phyloP scores from a whole-genome alignment of 2,113 vertebrate genomes.

The Rhinoptilus africanus region DNA sequence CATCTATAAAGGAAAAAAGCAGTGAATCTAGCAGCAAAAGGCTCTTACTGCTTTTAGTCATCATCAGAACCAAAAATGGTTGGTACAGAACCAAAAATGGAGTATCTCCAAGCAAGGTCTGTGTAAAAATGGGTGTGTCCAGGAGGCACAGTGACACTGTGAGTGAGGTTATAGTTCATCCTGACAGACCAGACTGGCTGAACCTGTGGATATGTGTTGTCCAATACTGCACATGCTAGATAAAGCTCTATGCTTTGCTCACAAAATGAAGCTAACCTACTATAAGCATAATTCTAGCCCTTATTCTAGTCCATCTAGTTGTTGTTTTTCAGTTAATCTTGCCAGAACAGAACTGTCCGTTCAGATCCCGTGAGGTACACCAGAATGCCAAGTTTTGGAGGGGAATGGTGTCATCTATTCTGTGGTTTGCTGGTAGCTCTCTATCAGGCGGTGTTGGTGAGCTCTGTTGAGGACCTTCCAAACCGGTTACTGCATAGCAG shows the following conservation, averaged over 20 bases:
- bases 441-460: not conserved
- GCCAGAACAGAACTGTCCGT: not conserved
- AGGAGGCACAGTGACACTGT: constrained; percentile 59
- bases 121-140: constrained; percentile 73
- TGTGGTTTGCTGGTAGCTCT: not conserved
- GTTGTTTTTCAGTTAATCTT: not conserved
- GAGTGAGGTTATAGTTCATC: not conserved
- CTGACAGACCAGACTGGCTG: constrained; percentile 21
- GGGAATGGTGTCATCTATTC: fast-evolving
- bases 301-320: not conserved
- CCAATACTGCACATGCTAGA: not conserved
- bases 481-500: not conserved
- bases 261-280: not conserved
- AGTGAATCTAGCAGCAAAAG: not conserved
- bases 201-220: not conserved
- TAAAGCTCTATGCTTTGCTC: not conserved
- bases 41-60: not conserved
- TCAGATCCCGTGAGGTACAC: not conserved
- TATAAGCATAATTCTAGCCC: fast-evolving
- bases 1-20: not conserved
- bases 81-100: constrained; percentile 20
- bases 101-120: constrained; percentile 18
- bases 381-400: not conserved
- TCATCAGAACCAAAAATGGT: constrained; percentile 22
- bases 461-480: not conserved